phyloP scores from a whole-genome alignment of 2,113 vertebrate genomes.

The Apus apus region DNA sequence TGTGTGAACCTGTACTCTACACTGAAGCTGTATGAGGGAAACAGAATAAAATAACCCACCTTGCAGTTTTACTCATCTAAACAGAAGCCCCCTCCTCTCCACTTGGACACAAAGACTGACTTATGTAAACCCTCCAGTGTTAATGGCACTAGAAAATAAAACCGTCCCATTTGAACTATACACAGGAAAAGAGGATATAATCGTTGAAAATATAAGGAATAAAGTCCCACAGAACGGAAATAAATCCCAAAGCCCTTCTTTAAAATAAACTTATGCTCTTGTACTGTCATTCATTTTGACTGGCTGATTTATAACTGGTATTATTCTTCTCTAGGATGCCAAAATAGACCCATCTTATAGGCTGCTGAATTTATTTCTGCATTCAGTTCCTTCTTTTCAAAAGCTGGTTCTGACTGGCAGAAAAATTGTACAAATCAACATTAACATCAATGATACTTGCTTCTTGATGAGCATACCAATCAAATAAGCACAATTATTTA shows the following conservation, averaged over 20 bases:
- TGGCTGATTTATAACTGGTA: not conserved
- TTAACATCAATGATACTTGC: not conserved
- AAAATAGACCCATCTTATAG: slow-evolving; percentile 1
- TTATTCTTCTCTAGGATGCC: not conserved
- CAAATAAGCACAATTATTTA: slow-evolving; percentile 18
- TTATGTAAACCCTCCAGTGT: not conserved
- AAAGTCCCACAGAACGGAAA: not conserved
- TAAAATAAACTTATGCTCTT: not conserved
- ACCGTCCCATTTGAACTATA: not conserved
- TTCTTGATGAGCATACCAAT: slow-evolving; percentile 1
- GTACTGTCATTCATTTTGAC: not conserved
- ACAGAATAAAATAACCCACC: not conserved
- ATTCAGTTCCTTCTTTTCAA: not conserved
- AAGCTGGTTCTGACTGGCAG: not conserved
- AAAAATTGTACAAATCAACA: not conserved
- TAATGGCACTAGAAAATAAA: not conserved
- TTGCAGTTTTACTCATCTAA: not conserved
- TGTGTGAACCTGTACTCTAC: not conserved
- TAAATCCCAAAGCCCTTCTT: not conserved
- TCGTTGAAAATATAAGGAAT: not conserved
- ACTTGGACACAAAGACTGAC: not conserved
- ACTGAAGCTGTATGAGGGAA: not conserved
- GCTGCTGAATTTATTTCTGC: not conserved
- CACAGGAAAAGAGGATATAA: not conserved
- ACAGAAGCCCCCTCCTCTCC: not conserved